Evolutionary conservation across 1,140 invertebrate species (phyloP), one percentile per base, ranked within the genome.

Genomic region (Periplaneta americana): DNA sequence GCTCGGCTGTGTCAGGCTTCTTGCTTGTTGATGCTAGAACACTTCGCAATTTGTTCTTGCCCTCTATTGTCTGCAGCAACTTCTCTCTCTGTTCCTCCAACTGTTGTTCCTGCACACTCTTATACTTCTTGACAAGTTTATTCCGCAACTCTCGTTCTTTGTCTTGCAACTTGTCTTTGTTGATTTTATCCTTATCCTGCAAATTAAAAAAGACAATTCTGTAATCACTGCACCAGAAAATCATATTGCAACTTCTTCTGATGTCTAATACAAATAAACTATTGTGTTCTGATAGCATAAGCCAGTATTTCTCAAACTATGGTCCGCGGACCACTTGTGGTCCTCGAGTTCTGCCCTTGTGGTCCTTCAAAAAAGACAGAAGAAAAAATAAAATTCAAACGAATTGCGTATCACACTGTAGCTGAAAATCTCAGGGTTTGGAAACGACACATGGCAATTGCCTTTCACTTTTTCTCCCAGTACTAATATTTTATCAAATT

Each of bases 21-120:
- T 34, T 36, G 35, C 75, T 34, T 18, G 75, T 77, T 18, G 75
- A 34, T 9, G 75, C 78, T 15, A 79, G 37, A 6, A 79, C 78
- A 79, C 78, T 79, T 6, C 37, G 32, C 39, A 79, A 22, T 18
- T 83, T 6, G 84, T 86, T 32, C 34, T 87, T 85, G 88, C 91
- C 91, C 84, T 91, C 90, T 22, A 92, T 85, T 0, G 91, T 90
- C 48, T 91, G 88, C 37, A 89, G 88, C 2, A 92, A 85, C 82
- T 90, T 89, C 78, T 91, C 88, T 82, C 88, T 86, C 86, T 92
- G 91, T 66, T 89, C 89, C 36, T 90, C 87, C 11, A 92, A 83
- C 48, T 90, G 85, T 28, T 89, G 86, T 85, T 93, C 91, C 34
- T 91, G 91, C 17, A 88, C 87, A 34, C 86, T 86, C 83, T 92